These are phyloP conservation scores for Drosophila testacea DNA, from an alignment of 2,888 invertebrate species.

Conservation along the genomic window DNA sequence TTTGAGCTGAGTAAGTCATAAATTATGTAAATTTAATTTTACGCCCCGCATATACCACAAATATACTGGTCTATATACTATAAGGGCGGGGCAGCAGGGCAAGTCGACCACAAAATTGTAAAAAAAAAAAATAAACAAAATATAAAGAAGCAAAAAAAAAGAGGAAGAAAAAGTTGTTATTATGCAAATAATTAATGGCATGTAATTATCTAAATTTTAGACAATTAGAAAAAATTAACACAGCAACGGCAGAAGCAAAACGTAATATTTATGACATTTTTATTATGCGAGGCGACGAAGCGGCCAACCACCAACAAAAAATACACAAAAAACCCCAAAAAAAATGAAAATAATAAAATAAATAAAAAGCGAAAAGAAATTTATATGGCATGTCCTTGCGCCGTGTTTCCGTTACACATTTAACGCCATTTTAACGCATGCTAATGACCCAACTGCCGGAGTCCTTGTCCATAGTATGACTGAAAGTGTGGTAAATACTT, in stretches of 20 bases:
- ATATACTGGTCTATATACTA: slow-evolving; percentile 37
- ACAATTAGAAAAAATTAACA: slow-evolving; percentile 83
- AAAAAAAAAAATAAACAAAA: slow-evolving; percentile 11
- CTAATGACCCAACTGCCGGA: slow-evolving; percentile 60
- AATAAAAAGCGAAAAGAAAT: slow-evolving; percentile 36
- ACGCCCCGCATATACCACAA: slow-evolving; percentile 64
- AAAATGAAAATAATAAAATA: slow-evolving; percentile 16
- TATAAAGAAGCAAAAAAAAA: slow-evolving; percentile 5
- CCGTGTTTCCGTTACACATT: slow-evolving; percentile 75
- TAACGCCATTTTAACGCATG: slow-evolving; percentile 81
- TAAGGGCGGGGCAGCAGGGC: slow-evolving; percentile 31
- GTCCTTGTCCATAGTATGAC: slow-evolving; percentile 6
- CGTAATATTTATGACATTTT: slow-evolving; percentile 76
- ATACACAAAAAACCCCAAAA: slow-evolving; percentile 9
- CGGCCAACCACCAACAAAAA: slow-evolving; percentile 22
- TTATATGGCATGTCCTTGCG: slow-evolving; percentile 58
- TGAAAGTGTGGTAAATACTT: slow-evolving; percentile 37
- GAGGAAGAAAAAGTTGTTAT: slow-evolving; percentile 56
- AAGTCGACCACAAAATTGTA: slow-evolving; percentile 60
- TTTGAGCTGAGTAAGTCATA: slow-evolving; percentile 79
- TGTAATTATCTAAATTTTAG: slow-evolving; percentile 83
- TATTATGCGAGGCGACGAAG: slow-evolving; percentile 65
- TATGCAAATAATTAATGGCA: slow-evolving; percentile 83
- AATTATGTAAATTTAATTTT: slow-evolving; percentile 80
- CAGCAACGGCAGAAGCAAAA: slow-evolving; percentile 20